Evolutionary conservation across 2,113 vertebrate species (phyloP).

Genomic region (Tragelaphus imberbis): DNA sequence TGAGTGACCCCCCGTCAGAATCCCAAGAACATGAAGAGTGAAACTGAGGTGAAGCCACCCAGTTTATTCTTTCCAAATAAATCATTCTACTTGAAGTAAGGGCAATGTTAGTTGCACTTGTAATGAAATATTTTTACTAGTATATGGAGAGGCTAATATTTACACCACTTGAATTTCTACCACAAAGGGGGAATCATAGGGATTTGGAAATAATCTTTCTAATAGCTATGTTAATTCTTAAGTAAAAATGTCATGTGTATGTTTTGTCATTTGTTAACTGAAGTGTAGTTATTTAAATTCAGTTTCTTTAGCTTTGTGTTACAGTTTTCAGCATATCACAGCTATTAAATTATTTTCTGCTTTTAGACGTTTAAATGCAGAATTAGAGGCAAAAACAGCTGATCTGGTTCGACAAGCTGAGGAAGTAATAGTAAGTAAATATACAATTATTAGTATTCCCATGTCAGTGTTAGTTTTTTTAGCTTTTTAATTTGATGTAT

Average conservation of each 20-base stretch:
- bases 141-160: not conserved
- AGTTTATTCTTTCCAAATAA: not conserved
- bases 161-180: not conserved
- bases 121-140: not conserved
- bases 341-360: constrained; percentile 32
- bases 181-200: not conserved
- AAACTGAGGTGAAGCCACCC: not conserved
- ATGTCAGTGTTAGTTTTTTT: not conserved
- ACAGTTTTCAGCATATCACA: constrained; percentile 30
- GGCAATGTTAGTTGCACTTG: not conserved
- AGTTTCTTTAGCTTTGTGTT: constrained; percentile 24
- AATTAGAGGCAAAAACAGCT: constrained; percentile 93
- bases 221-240: not conserved
- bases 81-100: not conserved
- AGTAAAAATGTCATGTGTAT: not conserved
- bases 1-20: not conserved
- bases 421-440: constrained; percentile 88
- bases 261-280: constrained; percentile 1
- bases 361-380: constrained; percentile 90
- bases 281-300: not conserved
- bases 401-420: constrained; percentile 89
- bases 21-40: not conserved
- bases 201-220: not conserved
- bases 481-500: not conserved
- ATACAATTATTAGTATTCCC: not conserved